Percentiles rank a stretch among this genome's conserved stretches.
phyloP scores from a whole-genome alignment of 1,140 invertebrate species.

The Meloidogyne hapla region DNA sequence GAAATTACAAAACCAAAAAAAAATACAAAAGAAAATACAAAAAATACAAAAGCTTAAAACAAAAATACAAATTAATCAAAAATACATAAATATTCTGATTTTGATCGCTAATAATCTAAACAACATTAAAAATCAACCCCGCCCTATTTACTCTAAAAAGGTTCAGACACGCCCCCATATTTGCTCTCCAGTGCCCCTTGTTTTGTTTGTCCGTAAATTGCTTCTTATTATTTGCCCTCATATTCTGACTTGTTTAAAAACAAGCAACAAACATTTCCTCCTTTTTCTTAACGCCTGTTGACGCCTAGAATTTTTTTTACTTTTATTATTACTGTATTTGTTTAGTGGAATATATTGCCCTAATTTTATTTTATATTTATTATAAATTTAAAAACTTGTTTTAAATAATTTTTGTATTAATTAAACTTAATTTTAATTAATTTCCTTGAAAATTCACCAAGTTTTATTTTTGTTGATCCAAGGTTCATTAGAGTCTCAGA shows the following conservation, averaged over 20 bases:
- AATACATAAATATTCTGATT: neutral
- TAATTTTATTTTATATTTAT: neutral
- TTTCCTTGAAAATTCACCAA: neutral
- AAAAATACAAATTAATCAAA: neutral
- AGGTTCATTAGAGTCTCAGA: too few relatives aligned
- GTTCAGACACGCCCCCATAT: neutral
- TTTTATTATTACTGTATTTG: neutral
- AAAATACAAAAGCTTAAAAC: neutral
- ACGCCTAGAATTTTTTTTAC: neutral
- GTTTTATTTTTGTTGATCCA: neutral
- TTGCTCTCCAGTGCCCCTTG: neutral
- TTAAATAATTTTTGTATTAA: neutral
- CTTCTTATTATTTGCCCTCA: constrained; percentile 1
- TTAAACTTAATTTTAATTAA: neutral
- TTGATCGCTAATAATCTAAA: neutral
- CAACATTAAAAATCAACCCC: neutral
- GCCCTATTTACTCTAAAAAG: neutral
- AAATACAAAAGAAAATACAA: too few relatives aligned
- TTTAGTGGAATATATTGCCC: too few relatives aligned
- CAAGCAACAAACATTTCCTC: neutral
- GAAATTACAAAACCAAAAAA: too few relatives aligned
- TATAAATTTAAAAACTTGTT: neutral
- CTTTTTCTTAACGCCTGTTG: neutral
- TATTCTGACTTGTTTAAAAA: neutral
- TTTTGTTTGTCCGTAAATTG: constrained; percentile 1